phyloP scores from a whole-genome alignment of 1,140 invertebrate genomes.

The Gonatopus flavifemur region DNA sequence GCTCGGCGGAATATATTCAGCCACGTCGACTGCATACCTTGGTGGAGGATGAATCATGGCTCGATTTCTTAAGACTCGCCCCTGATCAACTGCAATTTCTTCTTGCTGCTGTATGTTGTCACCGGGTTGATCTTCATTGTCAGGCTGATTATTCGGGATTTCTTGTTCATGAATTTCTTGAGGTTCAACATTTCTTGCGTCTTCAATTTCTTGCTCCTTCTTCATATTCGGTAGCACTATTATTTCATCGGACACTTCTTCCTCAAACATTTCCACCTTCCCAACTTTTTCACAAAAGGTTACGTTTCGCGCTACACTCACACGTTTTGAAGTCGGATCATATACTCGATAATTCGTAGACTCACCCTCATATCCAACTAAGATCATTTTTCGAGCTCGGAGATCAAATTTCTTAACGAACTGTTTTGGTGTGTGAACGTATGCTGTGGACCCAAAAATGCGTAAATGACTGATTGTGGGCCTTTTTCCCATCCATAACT shows the following conservation, averaged over 20 bases:
- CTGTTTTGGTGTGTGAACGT: constrained; percentile 38
- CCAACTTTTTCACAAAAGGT: constrained; percentile 10
- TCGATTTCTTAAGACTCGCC: background rate
- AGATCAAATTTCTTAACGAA: constrained; percentile 35
- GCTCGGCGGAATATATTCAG: constrained; percentile 19
- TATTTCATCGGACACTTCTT: background rate
- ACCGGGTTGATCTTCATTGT: background rate
- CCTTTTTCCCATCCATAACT: constrained; percentile 22
- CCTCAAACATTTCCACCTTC: too few species aligned
- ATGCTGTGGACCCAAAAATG: constrained; percentile 43
- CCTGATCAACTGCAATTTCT: background rate
- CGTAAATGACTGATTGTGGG: constrained; percentile 31
- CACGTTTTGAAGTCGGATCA: constrained; percentile 12
- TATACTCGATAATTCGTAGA: constrained; percentile 11
- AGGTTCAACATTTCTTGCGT: background rate
- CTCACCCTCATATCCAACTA: constrained; percentile 24
- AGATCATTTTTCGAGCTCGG: constrained; percentile 20
- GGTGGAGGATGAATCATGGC: background rate
- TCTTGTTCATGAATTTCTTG: background rate
- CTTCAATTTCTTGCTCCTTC: background rate
- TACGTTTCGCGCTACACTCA: constrained; percentile 10
- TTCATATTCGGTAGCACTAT: background rate
- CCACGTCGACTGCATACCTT: constrained; percentile 8
- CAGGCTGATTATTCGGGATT: too few species aligned
- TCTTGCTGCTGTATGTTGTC: background rate